These are phyloP conservation scores for Salticus scenicus DNA, from an alignment of 2,888 invertebrate species.

Conservation along the genomic window DNA sequence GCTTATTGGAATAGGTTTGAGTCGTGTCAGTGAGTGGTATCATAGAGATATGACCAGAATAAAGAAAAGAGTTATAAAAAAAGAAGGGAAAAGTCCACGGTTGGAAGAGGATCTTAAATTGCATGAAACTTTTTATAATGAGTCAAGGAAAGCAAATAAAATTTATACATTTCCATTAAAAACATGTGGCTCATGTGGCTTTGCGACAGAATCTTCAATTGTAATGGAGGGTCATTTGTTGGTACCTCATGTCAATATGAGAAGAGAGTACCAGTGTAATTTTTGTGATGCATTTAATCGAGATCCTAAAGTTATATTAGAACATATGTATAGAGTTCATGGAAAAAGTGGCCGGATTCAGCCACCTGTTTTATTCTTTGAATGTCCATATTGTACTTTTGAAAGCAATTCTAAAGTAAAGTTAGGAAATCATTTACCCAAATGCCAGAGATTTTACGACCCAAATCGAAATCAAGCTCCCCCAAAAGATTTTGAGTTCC, in stretches of 20 bases:
- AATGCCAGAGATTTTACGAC: constrained; percentile 92
- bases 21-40: constrained; percentile 92
- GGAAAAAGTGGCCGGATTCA: constrained; percentile 88
- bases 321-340: constrained; percentile 94
- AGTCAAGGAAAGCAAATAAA: constrained; percentile 89
- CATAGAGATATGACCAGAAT: constrained; percentile 91
- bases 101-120: constrained; percentile 87
- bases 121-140: constrained; percentile 82
- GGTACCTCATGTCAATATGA: constrained; percentile 88
- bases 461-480: constrained; percentile 79
- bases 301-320: constrained; percentile 87
- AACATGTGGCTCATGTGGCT: constrained; percentile 91
- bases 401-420: constrained; percentile 95
- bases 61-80: constrained; percentile 85
- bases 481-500: constrained; percentile 82
- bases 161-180: constrained; percentile 84
- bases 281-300: constrained; percentile 87
- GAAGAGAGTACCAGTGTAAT: constrained; percentile 80
- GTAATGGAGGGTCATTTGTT: constrained; percentile 91
- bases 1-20: constrained; percentile 92
- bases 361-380: constrained; percentile 89
- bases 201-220: constrained; percentile 89
- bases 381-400: constrained; percentile 91
- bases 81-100: constrained; percentile 81
- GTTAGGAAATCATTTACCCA: constrained; percentile 88